phyloP scores from a whole-genome alignment of 1,140 invertebrate species.

The Ptiloglossa arizonensis region DNA sequence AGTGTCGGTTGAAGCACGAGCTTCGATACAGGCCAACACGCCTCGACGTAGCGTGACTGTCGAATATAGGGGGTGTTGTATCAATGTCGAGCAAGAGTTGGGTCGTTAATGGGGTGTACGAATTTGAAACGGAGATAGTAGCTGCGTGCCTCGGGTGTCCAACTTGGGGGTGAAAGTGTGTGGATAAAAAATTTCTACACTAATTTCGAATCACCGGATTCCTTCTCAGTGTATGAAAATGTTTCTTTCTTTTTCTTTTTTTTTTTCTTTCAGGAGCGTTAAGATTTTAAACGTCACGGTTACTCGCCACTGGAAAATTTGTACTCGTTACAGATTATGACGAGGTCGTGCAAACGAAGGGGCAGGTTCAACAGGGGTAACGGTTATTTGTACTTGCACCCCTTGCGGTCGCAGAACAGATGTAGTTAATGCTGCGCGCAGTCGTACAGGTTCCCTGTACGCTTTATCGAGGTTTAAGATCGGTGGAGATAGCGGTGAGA shows the following conservation, averaged over 20 bases:
- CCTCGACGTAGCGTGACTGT: too few relatives aligned
- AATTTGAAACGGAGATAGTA: too few relatives aligned
- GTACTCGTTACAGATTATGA: conserved; percentile 20
- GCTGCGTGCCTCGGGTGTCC: too few relatives aligned
- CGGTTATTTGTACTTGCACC: conserved; percentile 34
- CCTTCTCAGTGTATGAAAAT: too few relatives aligned
- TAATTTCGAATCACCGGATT: too few relatives aligned
- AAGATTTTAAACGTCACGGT: background rate
- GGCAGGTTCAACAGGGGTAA: conserved; percentile 22
- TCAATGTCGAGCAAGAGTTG: background rate
- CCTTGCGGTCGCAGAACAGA: conserved; percentile 37
- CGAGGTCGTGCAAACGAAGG: conserved; percentile 31
- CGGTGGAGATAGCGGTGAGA: conserved; percentile 2
- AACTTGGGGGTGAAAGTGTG: too few relatives aligned
- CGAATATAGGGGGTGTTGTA: background rate
- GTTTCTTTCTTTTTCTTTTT: too few relatives aligned
- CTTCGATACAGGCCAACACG: too few relatives aligned
- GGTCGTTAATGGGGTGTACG: background rate
- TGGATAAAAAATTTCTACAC: too few relatives aligned
- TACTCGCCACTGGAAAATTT: background rate
- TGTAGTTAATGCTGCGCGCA: conserved; percentile 24
- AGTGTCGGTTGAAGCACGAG: too few relatives aligned
- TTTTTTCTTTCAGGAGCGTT: too few relatives aligned
- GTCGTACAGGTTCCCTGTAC: conserved; percentile 23
- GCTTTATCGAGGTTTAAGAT: conserved; percentile 3